Base-by-base conservation (phyloP, 2,888 invertebrate genomes). In the Sturmia bella region DNA sequence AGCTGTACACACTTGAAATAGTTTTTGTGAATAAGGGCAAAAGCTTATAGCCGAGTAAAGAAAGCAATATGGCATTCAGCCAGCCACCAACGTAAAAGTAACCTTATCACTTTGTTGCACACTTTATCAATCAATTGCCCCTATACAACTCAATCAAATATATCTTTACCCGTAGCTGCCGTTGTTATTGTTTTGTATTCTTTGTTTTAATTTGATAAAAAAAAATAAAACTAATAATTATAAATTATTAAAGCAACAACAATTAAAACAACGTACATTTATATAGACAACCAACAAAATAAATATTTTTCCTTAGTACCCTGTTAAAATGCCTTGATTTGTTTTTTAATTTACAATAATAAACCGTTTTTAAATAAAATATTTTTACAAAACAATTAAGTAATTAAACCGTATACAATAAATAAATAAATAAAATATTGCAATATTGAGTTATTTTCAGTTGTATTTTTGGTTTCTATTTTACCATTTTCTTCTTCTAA, bases 291-390 rank as follows among this genome's bases (percentile, higher is more conserved):
- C 41, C 56, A 45, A 64, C 52, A 56, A 69, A 63, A 61, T 48
- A 74, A 54, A 19, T 50, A 70, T 64, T 70, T 78, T 64, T 75
- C 83, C 79, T 68, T 73, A 85, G 88, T 88, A 89, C 88, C 88
- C 88, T 87, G 88, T 88, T 85, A 72, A 87, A 86, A 87, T 87
- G 89, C 89, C 89, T 88, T 88, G 84, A 86, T 88, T 87, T 80
- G 83, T 77, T 70, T 76, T 72, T 84, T 80, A 69, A 84, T 84
- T 84, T 85, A 81, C 85, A 85, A 88, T 84, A 88, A 86, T 85
- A 86, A 84, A 85, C 85, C 86, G 39, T 24, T 76, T 76, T 78
- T 78, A 78, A 82, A 83, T 70, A 21, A 83, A 80, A 83, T 83
- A 83, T 80, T 72, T 80, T 80, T 80, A 83, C 69, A 73, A 77